Percentiles rank a stretch among this genome's conserved stretches.
phyloP scores from a whole-genome alignment of 53 echinoderm and acorn worm species.

The Holothuria leucospilota region DNA sequence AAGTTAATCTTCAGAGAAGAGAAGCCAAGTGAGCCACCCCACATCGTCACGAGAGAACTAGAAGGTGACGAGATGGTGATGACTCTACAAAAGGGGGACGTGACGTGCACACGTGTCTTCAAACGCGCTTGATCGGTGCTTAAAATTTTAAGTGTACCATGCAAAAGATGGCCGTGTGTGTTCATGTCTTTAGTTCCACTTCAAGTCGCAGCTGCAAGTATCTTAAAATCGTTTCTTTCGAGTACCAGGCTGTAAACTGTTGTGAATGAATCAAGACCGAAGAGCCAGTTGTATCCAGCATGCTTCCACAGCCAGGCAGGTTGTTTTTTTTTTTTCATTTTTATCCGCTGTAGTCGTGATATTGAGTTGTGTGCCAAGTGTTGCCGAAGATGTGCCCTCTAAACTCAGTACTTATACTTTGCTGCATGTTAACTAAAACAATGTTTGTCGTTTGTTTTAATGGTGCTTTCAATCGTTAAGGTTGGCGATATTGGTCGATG shows the following conservation, averaged over 20 bases:
- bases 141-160: too few species aligned
- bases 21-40: slow-evolving; percentile 77
- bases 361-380: slow-evolving; percentile 2
- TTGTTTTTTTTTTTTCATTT: too few species aligned
- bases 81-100: slow-evolving; percentile 83
- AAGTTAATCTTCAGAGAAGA: slow-evolving; percentile 79
- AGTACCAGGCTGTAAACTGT: too few species aligned
- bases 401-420: slow-evolving; percentile 24
- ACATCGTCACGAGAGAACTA: slow-evolving; percentile 87
- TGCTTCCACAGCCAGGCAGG: slow-evolving; percentile 3
- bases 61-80: slow-evolving; percentile 85
- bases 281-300: slow-evolving; percentile 2
- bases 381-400: slow-evolving; percentile 32
- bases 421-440: neutral
- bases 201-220: too few species aligned
- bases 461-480: neutral
- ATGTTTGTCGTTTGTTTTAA: neutral
- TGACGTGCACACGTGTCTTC: slow-evolving; percentile 79
- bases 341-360: neutral
- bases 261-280: too few species aligned
- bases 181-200: too few species aligned
- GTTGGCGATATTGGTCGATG: slow-evolving; percentile 3
- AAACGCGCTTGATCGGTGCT: slow-evolving; percentile 45
- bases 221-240: too few species aligned
- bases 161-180: too few species aligned